These are phyloP conservation scores for Pachycephala philippinensis DNA, from an alignment of 2,113 vertebrate species.

Conservation along the genomic window DNA sequence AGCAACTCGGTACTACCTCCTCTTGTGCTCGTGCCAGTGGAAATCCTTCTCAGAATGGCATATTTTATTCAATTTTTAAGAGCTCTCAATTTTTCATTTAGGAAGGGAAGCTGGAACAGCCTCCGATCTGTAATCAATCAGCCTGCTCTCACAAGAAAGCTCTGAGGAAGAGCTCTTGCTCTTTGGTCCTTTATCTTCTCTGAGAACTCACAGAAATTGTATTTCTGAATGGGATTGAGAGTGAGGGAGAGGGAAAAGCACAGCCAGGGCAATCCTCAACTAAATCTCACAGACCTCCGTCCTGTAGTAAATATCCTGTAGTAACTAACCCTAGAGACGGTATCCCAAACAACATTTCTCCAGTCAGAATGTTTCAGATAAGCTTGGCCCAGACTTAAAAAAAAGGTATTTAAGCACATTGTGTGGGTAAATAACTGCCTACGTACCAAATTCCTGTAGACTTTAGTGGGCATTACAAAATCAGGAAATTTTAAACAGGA, in stretches of 20 bases:
- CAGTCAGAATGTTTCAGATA: neutral
- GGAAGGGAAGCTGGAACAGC: constrained; percentile 64
- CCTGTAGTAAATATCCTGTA: neutral
- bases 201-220: constrained; percentile 47
- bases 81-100: constrained; percentile 74
- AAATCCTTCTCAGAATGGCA: constrained; percentile 53
- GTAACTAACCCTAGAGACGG: neutral
- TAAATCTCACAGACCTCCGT: fast-evolving
- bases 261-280: neutral
- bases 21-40: constrained; percentile 51
- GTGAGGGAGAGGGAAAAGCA: neutral
- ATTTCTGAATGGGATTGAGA: constrained; percentile 20
- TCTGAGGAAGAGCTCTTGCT: constrained; percentile 46
- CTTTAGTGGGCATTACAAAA: neutral
- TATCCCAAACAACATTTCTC: neutral
- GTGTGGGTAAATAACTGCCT: neutral
- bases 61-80: constrained; percentile 77
- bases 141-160: constrained; percentile 19
- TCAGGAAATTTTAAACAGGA: neutral
- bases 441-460: neutral
- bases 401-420: neutral
- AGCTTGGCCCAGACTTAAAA: neutral
- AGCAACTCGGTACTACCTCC: constrained; percentile 43
- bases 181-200: constrained; percentile 40
- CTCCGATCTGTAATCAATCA: constrained; percentile 69